Percentiles rank a stretch among this genome's conserved stretches.
Evolutionary conservation across 2,113 vertebrate species (phyloP).

Genomic region (Sander lucioperca): DNA sequence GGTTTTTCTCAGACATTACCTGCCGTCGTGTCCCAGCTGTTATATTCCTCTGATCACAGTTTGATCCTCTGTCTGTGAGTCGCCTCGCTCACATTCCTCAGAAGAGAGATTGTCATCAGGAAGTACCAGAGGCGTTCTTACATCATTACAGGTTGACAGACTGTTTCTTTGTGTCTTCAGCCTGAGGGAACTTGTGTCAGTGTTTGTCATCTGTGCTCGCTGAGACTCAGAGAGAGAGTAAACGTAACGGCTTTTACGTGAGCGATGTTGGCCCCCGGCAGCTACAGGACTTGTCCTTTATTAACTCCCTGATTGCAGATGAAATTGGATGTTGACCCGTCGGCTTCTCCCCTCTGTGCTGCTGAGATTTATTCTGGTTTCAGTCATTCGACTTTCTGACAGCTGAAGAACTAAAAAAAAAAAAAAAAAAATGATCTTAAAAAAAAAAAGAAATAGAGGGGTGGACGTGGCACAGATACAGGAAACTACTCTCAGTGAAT

Average conservation of each 20-base stretch:
- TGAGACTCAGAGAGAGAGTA: too few relatives aligned
- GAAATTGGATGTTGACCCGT: conserved; percentile 48
- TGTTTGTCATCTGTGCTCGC: conserved; percentile 24
- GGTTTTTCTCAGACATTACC: not conserved
- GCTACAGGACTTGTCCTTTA: conserved; percentile 35
- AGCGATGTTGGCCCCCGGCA: too few relatives aligned
- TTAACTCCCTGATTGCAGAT: conserved; percentile 43
- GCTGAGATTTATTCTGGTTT: too few relatives aligned
- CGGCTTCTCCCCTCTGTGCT: conserved; percentile 9
- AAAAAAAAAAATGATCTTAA: too few relatives aligned
- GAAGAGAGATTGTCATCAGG: conserved; percentile 11
- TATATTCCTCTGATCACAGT: conserved; percentile 3
- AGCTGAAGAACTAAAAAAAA: too few relatives aligned
- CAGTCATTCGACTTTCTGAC: too few relatives aligned
- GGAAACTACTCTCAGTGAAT: too few relatives aligned
- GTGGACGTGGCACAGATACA: too few relatives aligned
- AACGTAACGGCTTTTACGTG: too few relatives aligned
- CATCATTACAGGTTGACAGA: conserved; percentile 46
- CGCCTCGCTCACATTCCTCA: not conserved
- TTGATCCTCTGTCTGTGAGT: too few relatives aligned
- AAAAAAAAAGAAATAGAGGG: too few relatives aligned
- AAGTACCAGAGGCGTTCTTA: conserved; percentile 30
- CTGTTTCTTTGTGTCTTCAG: conserved; percentile 19
- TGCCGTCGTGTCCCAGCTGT: too few relatives aligned
- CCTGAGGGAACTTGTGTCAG: conserved; percentile 41